Evolutionary conservation across 1,140 invertebrate species (phyloP).

Genomic region (Penaeus japonicus): DNA sequence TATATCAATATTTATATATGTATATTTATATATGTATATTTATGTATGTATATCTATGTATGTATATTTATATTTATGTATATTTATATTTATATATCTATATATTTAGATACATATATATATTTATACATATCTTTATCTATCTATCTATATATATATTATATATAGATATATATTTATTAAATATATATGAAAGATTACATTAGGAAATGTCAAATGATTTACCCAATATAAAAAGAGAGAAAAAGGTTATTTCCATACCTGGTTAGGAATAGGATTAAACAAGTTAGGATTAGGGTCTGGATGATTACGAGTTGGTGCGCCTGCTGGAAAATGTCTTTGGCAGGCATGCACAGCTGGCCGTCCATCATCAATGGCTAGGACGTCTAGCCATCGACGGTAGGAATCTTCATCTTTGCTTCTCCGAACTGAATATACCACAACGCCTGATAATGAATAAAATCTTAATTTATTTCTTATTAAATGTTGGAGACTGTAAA

Average conservation of each 20-base stretch:
- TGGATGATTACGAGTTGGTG: constrained; percentile 46
- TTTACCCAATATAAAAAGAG: neutral
- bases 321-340: constrained; percentile 44
- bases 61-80: neutral
- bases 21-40: too few relatives aligned
- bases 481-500: too few relatives aligned
- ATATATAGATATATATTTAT: too few relatives aligned
- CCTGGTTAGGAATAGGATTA: constrained; percentile 45
- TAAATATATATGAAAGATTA: too few relatives aligned
- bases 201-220: neutral
- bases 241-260: neutral
- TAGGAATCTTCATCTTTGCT: constrained; percentile 34
- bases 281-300: constrained; percentile 43
- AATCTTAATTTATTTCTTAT: too few relatives aligned
- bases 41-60: neutral
- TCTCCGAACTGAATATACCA: constrained; percentile 37
- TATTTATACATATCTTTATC: too few relatives aligned
- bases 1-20: too few relatives aligned
- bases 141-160: too few relatives aligned
- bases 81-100: neutral
- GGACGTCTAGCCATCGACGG: constrained; percentile 9
- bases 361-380: constrained; percentile 31
- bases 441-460: constrained; percentile 24
- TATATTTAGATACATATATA: too few relatives aligned
- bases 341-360: constrained; percentile 45